Base-by-base conservation (phyloP, 2,113 vertebrate species). In the Gadus chalcogrammus region DNA sequence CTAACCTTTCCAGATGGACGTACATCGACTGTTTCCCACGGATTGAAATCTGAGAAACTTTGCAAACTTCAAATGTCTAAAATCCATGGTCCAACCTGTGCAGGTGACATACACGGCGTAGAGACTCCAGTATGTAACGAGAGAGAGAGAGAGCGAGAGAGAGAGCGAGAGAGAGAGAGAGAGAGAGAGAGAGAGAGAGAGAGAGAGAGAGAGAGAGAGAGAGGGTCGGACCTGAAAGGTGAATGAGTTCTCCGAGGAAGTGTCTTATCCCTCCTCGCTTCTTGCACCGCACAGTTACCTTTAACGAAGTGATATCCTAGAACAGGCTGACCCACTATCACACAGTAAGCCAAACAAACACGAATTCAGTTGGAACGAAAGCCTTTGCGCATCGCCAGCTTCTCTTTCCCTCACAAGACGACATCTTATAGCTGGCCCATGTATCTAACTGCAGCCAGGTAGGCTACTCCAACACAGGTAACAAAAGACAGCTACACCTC, bases 1-100 rank as follows among this genome's bases (percentile, higher is more conserved):
- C 83, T 85, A 90, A 82, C 91, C 89, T 79, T 90, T 85, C 88
- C 85, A 91, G 80, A 86, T 84, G 84, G 79, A 83, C 74, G 82
- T 58, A 71, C 56, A 78, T 65, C 78, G 87, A 72, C 78, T 73
- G 12, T 76, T 77, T 82, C 71, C 80, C 77, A 78, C 69, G 31
- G 31, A 31, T 31, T 31, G 31, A 31, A 31, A 31, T 31, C 5
- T 31, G 70, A 82, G 74, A 22, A 72, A 79, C 77, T 77, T 66
- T 59, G 79, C 64, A 84, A 77, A 70, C 56, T 73, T 79, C 72
- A 61, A 60, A 76, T 72, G 77, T 74, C 81, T 69, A 73, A 84
- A 82, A 88, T 90, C 91, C 92, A 92, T 90, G 73, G 69, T 88
- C 69, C 2, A 17, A 48, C 20, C 15, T 8, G 73, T 15, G 68